Evolutionary conservation across 2,797 vertebrate genomes (phyloP).

Genomic region (Lepidocolaptes lacrymiger): DNA sequence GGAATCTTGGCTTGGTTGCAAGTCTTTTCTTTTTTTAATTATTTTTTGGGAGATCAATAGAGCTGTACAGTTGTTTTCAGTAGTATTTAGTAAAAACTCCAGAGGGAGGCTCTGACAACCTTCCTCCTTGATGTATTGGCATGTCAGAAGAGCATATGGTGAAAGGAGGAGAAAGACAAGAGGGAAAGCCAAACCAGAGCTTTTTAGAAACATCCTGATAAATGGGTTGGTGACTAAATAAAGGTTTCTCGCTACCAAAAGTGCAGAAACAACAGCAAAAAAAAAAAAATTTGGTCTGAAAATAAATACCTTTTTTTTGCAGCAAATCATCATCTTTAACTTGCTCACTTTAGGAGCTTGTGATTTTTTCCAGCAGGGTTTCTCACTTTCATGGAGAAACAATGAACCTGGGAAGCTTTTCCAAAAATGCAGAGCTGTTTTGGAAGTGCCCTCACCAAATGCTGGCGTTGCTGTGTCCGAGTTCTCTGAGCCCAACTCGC

Average conservation of each 20-base stretch:
- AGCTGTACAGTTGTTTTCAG: background rate
- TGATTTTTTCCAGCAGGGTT: background rate
- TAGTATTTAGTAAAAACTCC: background rate
- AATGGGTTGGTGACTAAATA: background rate
- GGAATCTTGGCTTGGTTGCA: background rate
- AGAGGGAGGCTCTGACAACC: background rate
- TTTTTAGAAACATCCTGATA: background rate
- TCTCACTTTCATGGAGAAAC: background rate
- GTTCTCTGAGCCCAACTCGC: background rate
- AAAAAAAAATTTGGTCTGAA: background rate
- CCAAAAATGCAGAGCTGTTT: background rate
- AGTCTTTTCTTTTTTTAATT: background rate
- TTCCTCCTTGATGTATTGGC: background rate
- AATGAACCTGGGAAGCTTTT: background rate
- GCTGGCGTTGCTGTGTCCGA: accelerated
- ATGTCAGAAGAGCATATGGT: slow-evolving; percentile 29
- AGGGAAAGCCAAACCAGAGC: background rate
- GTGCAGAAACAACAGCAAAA: background rate
- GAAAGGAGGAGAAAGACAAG: background rate
- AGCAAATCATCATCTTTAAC: background rate
- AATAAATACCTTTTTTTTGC: background rate
- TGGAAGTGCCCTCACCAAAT: background rate
- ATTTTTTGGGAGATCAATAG: background rate
- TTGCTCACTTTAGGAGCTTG: background rate
- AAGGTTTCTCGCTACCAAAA: background rate